phyloP scores from a whole-genome alignment of 2,888 invertebrate genomes.

The Lordiphosa fenestrarum region DNA sequence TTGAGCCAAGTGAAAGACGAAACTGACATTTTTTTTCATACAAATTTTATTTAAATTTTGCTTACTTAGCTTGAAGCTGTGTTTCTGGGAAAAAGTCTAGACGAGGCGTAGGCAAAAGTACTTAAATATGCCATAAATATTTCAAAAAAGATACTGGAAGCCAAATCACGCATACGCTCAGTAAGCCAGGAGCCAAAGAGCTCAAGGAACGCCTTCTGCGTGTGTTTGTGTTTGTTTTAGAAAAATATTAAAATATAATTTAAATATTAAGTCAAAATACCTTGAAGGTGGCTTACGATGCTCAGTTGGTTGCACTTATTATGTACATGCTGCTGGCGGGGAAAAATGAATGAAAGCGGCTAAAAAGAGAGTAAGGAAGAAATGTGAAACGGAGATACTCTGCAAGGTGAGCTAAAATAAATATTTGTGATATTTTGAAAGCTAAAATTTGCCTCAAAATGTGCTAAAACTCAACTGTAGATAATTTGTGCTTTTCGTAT shows the following conservation, averaged over 20 bases:
- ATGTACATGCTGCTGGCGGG: slow-evolving; percentile 2
- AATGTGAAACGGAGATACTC: no score
- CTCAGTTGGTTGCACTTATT: slow-evolving; percentile 19
- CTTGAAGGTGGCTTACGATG: slow-evolving; percentile 14
- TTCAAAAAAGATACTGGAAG: slow-evolving; percentile 19
- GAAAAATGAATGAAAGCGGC: neutral
- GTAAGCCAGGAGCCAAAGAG: slow-evolving; percentile 12
- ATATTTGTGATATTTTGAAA: no score
- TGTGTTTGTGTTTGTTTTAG: slow-evolving; percentile 12
- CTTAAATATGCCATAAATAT: slow-evolving; percentile 34
- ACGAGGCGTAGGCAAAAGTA: slow-evolving; percentile 17
- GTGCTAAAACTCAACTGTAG: no score
- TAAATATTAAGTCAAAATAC: slow-evolving; percentile 28
- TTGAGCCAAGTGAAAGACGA: neutral
- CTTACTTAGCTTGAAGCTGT: slow-evolving; percentile 20
- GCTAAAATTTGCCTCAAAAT: neutral
- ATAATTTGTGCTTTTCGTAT: no score
- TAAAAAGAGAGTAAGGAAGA: neutral
- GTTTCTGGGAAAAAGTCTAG: slow-evolving; percentile 34
- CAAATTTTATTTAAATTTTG: slow-evolving; percentile 41
- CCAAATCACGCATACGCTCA: slow-evolving; percentile 29
- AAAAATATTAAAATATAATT: slow-evolving; percentile 28
- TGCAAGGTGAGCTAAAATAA: no score
- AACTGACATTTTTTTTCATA: slow-evolving; percentile 34
- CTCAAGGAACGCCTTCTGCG: slow-evolving; percentile 1